Percentiles rank a stretch among this genome's conserved stretches.
phyloP scores from a whole-genome alignment of 2,888 invertebrate genomes.

The Leuctra nigra region DNA sequence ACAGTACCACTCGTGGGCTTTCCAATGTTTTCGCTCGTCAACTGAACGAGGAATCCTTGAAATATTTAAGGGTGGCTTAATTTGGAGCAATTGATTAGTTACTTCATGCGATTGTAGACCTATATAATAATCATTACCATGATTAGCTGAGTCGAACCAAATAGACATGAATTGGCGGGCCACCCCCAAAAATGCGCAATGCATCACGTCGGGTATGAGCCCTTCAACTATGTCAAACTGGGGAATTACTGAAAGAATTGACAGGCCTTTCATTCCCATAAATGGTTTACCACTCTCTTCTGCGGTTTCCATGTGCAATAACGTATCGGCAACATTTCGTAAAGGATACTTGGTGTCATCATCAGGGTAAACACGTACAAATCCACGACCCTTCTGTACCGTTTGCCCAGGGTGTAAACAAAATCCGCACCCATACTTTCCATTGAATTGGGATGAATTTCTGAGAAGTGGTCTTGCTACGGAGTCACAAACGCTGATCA shows the following conservation, averaged over 20 bases:
- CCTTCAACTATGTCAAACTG: conserved; percentile 28
- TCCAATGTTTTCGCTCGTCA: conserved; percentile 28
- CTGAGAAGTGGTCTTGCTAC: conserved; percentile 16
- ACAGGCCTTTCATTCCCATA: conserved; percentile 10
- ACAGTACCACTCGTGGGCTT: conserved; percentile 19
- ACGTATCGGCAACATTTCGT: conserved; percentile 18
- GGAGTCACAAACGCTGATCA: conserved; percentile 19
- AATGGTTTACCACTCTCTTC: background rate
- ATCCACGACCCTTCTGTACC: conserved; percentile 26
- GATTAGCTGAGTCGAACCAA: conserved; percentile 20
- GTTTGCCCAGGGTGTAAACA: conserved; percentile 21
- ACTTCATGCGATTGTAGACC: background rate
- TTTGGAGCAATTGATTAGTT: background rate
- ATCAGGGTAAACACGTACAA: conserved; percentile 26
- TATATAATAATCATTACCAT: conserved; percentile 13
- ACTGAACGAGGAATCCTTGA: conserved; percentile 17
- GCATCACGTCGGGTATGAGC: conserved; percentile 29
- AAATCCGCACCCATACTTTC: conserved; percentile 25
- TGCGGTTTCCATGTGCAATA: conserved; percentile 5
- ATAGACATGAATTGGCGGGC: conserved; percentile 21
- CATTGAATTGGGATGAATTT: conserved; percentile 24
- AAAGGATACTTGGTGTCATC: no score
- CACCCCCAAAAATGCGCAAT: conserved; percentile 23
- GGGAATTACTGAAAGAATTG: conserved; percentile 19
- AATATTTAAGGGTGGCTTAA: conserved; percentile 1